phyloP scores from a whole-genome alignment of 37 sponge, comb jelly and placozoan species.

The Corticium candelabrum region DNA sequence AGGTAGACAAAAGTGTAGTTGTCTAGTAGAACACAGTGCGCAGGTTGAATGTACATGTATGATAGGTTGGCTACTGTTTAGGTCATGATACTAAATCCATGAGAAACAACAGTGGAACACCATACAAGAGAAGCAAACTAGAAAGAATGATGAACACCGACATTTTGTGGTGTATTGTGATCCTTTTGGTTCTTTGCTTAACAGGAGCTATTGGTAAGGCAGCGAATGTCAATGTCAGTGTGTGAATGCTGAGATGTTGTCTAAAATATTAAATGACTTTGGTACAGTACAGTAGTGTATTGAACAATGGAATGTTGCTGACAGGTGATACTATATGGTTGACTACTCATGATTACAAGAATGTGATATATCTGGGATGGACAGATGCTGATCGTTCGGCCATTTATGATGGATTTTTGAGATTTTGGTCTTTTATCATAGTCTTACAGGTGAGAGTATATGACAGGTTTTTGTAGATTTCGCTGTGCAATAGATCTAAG shows the following conservation, averaged over 20 bases:
- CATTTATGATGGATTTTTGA: slow-evolving; percentile 31
- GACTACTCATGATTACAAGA: slow-evolving; percentile 3
- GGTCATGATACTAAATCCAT: slow-evolving; percentile 82
- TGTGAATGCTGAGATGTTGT: not conserved
- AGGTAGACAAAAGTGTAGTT: too few relatives aligned
- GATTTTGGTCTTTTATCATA: slow-evolving; percentile 63
- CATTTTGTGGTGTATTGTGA: slow-evolving; percentile 27
- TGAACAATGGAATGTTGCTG: not conserved
- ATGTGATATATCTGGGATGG: slow-evolving; percentile 20
- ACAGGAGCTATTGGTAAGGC: slow-evolving; percentile 51
- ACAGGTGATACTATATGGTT: slow-evolving; percentile 51
- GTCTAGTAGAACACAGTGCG: too few relatives aligned
- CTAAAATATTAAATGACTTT: not conserved
- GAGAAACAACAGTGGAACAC: slow-evolving; percentile 73
- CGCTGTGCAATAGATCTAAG: too few relatives aligned
- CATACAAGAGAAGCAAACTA: slow-evolving; percentile 68
- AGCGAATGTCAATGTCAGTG: not conserved
- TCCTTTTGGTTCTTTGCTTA: slow-evolving; percentile 44
- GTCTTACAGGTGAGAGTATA: slow-evolving; percentile 30
- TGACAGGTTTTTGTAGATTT: not conserved
- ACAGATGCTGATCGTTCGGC: not conserved
- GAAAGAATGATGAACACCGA: slow-evolving; percentile 65
- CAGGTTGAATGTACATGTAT: too few relatives aligned
- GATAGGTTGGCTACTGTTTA: too few relatives aligned
- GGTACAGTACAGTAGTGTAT: not conserved